Evolutionary conservation across 2,888 invertebrate species (phyloP), one percentile per base, ranked within the genome.

Genomic region (Pherbina coryleti): DNA sequence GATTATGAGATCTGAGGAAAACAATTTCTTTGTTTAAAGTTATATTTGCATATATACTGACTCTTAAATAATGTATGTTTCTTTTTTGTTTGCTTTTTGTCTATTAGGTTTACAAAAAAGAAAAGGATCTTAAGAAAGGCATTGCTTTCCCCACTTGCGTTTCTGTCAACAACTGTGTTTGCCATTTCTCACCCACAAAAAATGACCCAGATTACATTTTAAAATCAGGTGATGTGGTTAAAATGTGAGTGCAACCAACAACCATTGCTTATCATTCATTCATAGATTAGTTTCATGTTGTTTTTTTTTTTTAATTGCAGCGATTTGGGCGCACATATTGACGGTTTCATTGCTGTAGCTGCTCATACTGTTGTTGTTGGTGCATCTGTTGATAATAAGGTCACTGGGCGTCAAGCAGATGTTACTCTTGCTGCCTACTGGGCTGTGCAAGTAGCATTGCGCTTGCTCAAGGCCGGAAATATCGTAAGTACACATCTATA

Each of bases 91-190:
- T 14, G 31, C 7, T 0, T 78, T 75, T 78, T 73, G 28, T 53
- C 4, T 64, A 25, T 25, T 9, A 90, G 90, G 89, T 90, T 81
- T 99, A 98, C 91, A 99, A 99, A 91, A 99, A 98, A 88, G 98
- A 99, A 88, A 99, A 99, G 89, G 98, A 98, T 83, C 92, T 98
- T 85, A 98, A 97, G 90, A 99, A 99, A 91, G 98, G 98, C 84
- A 97, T 99, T 88, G 98, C 99, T 57, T 99, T 99, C 91, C 99
- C 99, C 76, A 99, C 99, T 79, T 99, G 99, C 91, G 93, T 99
- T 81, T 99, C 98, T 25, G 95, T 98, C 77, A 99, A 99, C 91
- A 98, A 99, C 91, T 98, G 98, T 91, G 97, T 99, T 90, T 99
- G 99, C 90, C 99, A 99, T 90, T 99, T 95, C 90, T 99, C 99